Base-by-base conservation (phyloP, 2,888 invertebrate species). In the Microlaimidae sp. region DNA sequence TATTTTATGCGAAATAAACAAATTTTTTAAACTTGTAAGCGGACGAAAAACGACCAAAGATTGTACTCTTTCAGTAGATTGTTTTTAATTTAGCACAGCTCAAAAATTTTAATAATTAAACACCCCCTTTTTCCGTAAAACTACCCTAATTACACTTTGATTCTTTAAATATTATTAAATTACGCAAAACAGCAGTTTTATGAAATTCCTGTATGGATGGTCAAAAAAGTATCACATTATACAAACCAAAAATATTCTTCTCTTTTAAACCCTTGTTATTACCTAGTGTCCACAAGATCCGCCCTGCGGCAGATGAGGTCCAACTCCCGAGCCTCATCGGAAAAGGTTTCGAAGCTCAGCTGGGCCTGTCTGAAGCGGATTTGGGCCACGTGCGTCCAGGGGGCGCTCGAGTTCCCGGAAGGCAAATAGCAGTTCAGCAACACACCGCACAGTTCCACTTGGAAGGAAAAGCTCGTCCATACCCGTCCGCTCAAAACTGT, bases 231-330 rank as follows among this genome's bases (percentile, higher is more conserved):
- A n/a, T n/a, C n/a, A n/a, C n/a, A n/a, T n/a, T n/a, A n/a, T n/a
- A n/a, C n/a, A n/a, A n/a, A n/a, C n/a, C n/a, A n/a, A 1, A 28
- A n/a, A 21, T 51, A 23, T 51, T 48, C 32, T 51, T 51, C 49
- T 26, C 17, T 10, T 10, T 19, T n/a, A 58, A 27, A 28, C 17
- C 21, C 25, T 28, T 41, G n/a, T n/a, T 55, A 5, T 27, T 66
- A 73, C 58, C 74, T 64, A 13, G 71, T 72, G 62, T 76, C 76
- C 42, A 66, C 60, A n/a, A 72, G 67, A 21, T 67, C 62, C 40
- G 74, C 71, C 53, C 70, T 70, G 52, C 73, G 67, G 23, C 74
- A 75, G 38, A 74, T 72, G 48, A 76, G 62, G 61, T 74, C 73
- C 17, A 74, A 63, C 56, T 73, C 73, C 53, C 72, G 71, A 42